Conservation (phyloP, 2,113 vertebrate species). For the Cavia porcellus region DNA sequence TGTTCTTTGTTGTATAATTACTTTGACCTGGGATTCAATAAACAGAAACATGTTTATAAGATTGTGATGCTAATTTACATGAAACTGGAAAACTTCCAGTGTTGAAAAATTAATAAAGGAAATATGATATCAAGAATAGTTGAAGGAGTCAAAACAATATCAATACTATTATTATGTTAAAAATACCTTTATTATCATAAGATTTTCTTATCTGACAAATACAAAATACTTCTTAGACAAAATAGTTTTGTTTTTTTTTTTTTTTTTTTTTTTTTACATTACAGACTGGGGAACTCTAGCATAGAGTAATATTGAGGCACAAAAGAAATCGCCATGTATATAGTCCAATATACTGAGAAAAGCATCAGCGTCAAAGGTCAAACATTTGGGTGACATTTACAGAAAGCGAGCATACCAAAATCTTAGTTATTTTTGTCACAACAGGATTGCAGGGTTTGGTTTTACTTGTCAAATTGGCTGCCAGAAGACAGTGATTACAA, state of each 20-base stretch:
- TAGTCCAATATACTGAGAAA: slow-evolving; percentile 31
- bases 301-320: neutral
- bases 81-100: slow-evolving; percentile 73
- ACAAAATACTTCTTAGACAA: slow-evolving; percentile 37
- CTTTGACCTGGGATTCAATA: slow-evolving; percentile 82
- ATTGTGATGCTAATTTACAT: slow-evolving; percentile 82
- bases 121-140: slow-evolving; percentile 62
- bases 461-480: slow-evolving; percentile 71
- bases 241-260: too few relatives aligned
- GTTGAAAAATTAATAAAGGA: slow-evolving; percentile 79
- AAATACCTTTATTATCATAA: slow-evolving; percentile 50
- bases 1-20: slow-evolving; percentile 85
- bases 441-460: slow-evolving; percentile 63
- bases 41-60: slow-evolving; percentile 83
- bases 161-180: slow-evolving; percentile 56
- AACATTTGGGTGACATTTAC: slow-evolving; percentile 79
- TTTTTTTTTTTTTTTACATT: neutral
- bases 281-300: neutral
- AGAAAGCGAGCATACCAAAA: slow-evolving; percentile 76
- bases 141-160: slow-evolving; percentile 75
- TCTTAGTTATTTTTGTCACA: slow-evolving; percentile 77
- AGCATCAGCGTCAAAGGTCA: slow-evolving; percentile 29
- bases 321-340: slow-evolving; percentile 43
- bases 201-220: slow-evolving; percentile 66
- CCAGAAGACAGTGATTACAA: slow-evolving; percentile 59